A percentile compares a stretch with the other conserved stretches of the same genome.
phyloP scores from a whole-genome alignment of 1,140 invertebrate genomes.

The Drosophila tani region DNA sequence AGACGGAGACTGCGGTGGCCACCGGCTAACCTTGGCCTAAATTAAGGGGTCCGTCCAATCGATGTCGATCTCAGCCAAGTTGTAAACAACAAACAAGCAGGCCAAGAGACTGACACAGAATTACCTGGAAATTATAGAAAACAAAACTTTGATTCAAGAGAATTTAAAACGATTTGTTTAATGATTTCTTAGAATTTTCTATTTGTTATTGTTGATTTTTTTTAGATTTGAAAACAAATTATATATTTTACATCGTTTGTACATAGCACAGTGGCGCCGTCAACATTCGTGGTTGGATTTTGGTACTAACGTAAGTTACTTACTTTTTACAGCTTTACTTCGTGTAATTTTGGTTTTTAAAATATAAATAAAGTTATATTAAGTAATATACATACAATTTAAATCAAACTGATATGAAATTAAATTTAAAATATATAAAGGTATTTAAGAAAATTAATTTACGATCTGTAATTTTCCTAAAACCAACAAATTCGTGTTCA shows the following conservation, averaged over 20 bases:
- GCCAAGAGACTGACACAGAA: not conserved
- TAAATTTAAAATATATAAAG: not conserved
- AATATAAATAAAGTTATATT: too few relatives aligned
- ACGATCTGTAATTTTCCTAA: not conserved
- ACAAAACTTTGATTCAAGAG: not conserved
- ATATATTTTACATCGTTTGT: not conserved
- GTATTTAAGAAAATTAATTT: too few relatives aligned
- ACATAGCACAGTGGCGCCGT: slow-evolving; percentile 2
- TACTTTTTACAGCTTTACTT: not conserved
- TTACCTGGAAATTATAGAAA: slow-evolving; percentile 1
- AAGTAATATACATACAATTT: not conserved
- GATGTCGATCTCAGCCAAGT: slow-evolving; percentile 9
- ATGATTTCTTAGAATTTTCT: not conserved
- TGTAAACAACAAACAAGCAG: slow-evolving; percentile 19
- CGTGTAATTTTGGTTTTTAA: not conserved
- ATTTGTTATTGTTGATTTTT: too few relatives aligned
- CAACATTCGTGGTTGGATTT: not conserved
- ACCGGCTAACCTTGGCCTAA: slow-evolving; percentile 71
- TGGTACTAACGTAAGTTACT: not conserved
- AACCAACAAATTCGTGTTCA: not conserved
- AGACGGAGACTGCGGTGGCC: slow-evolving; percentile 27
- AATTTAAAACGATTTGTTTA: not conserved
- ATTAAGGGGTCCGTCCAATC: slow-evolving; percentile 26
- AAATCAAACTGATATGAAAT: not conserved
- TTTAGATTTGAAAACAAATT: not conserved